Conservation (phyloP, 1,140 invertebrate genomes). For the Leptopilina boulardi region DNA sequence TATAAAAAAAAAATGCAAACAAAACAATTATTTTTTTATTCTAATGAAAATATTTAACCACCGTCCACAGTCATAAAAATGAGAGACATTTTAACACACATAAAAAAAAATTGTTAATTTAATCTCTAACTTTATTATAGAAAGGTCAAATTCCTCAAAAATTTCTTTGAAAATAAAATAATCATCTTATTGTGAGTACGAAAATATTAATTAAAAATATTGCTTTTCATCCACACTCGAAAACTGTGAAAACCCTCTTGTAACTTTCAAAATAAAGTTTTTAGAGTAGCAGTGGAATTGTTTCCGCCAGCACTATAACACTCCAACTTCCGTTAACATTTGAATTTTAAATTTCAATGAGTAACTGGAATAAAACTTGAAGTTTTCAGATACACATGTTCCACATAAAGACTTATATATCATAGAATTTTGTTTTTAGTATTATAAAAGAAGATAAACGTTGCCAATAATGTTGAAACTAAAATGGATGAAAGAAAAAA, state of each 20-base stretch:
- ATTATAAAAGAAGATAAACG: background rate
- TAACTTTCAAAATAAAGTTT: background rate
- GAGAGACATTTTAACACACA: too few species aligned
- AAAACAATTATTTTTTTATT: background rate
- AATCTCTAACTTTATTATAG: too few species aligned
- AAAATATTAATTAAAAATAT: background rate
- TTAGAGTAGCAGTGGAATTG: background rate
- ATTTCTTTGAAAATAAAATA: too few species aligned
- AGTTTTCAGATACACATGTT: background rate
- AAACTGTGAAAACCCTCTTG: background rate
- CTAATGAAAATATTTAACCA: too few species aligned
- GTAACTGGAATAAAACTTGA: background rate
- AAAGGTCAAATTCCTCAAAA: too few species aligned
- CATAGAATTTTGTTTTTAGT: background rate
- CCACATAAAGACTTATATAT: constrained; percentile 3
- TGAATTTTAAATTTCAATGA: constrained; percentile 32
- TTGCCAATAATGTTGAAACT: background rate
- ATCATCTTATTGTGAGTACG: background rate
- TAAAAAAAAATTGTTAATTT: too few species aligned
- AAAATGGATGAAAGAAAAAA: background rate
- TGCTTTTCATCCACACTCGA: background rate
- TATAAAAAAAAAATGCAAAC: constrained; percentile 68
- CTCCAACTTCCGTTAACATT: background rate
- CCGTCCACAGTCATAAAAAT: too few species aligned
- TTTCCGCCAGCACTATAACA: background rate